Evolutionary conservation across 2,888 invertebrate genomes (phyloP), one percentile per base, ranked within the genome.

Genomic region (Lasiommata megera): DNA sequence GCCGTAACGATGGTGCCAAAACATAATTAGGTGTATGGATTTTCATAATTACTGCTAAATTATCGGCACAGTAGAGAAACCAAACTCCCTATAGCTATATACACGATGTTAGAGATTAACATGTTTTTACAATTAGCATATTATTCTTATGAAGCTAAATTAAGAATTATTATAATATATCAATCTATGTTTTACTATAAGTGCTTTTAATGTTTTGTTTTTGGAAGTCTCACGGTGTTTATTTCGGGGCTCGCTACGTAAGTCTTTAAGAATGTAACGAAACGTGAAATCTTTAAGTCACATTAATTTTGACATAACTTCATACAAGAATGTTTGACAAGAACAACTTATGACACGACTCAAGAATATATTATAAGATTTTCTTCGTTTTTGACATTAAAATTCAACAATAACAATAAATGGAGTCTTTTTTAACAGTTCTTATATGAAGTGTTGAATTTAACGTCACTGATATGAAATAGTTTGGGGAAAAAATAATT

Each of bases 181-280:
- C 59, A 62, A 41, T 59, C 44, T 73, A 68, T 73, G 73, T 73
- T 73, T 76, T 72, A 76, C 76, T 76, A 72, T 68, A 51, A 58
- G 60, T 62, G 62, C 62, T 62, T 61, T 63, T 50, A 60, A 58
- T 64, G 63, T 66, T 38, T n/a, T 53, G n/a, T n/a, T 34, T 40
- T 57, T 59, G 64, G 55, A 56, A 62, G 64, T 57, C 60, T 55
- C 55, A 57, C 47, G 47, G 41, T 48, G 8, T 23, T 17, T 36
- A 46, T 36, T 3, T 23, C 5, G 2, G 23, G 23, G 2, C 23
- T 23, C 5, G 3, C 2, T 23, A 23, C 5, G 3, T 23, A 23
- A 3, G 23, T 3, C 23, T 3, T 23, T 23, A 5, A 23, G 23
- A 23, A 3, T 23, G 23, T 5, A 23, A n/a, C n/a, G n/a, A n/a